phyloP scores from a whole-genome alignment of 2,797 vertebrate genomes.

The Gila robusta region DNA sequence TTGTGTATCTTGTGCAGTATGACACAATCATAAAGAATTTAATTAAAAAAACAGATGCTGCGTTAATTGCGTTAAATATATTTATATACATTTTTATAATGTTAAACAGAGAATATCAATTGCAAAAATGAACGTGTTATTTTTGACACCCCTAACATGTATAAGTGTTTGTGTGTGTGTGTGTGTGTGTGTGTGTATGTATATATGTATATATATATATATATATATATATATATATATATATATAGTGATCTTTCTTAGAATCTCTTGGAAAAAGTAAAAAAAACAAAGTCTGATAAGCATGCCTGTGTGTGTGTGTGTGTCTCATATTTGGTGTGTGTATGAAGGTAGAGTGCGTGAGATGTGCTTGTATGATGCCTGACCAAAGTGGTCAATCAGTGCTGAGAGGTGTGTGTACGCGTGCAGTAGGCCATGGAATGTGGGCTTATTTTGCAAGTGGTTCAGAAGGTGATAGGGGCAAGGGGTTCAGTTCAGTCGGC shows the following conservation, averaged over 20 bases:
- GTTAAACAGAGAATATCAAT: too few species aligned
- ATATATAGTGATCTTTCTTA: neutral
- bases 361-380: constrained; percentile 42
- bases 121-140: too few species aligned
- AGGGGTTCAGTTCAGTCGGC: constrained; percentile 51
- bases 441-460: constrained; percentile 50
- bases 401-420: constrained; percentile 17
- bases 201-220: too few species aligned
- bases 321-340: constrained; percentile 3
- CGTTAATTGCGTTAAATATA: too few species aligned
- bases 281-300: neutral
- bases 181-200: too few species aligned
- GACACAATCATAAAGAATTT: too few species aligned
- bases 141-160: too few species aligned
- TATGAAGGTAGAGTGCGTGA: constrained; percentile 8
- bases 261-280: neutral
- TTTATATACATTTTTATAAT: too few species aligned
- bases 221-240: too few species aligned
- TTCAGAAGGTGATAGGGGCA: constrained; percentile 59
- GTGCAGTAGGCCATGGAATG: constrained; percentile 29
- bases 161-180: too few species aligned
- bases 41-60: too few species aligned
- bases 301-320: neutral
- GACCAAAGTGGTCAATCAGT: constrained; percentile 46
- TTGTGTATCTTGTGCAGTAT: too few species aligned